Evolutionary conservation across 2,888 invertebrate species (phyloP).

Genomic region (Osedax frankpressi): DNA sequence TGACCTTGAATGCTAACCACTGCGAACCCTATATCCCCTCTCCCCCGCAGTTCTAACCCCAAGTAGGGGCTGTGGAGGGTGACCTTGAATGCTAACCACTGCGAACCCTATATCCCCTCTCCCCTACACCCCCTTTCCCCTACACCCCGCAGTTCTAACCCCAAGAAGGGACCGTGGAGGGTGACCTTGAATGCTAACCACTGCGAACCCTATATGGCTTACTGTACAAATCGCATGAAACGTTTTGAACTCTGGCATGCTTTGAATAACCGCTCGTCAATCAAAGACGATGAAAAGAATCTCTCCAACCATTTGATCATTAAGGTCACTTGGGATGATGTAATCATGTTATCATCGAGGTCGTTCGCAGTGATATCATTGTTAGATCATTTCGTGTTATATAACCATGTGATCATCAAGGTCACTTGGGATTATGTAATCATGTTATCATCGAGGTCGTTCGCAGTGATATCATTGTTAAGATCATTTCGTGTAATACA

Average conservation of each 20-base stretch:
- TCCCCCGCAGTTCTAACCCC: no score
- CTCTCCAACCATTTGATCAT: constrained; percentile 58
- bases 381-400: no score
- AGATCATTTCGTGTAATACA: no score
- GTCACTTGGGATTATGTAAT: no score
- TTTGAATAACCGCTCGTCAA: constrained; percentile 58
- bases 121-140: background rate
- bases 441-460: no score
- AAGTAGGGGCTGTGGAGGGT: no score
- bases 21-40: constrained; percentile 65
- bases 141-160: constrained; percentile 43
- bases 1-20: constrained; percentile 62
- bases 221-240: constrained; percentile 65
- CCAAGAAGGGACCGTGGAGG: constrained; percentile 67
- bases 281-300: constrained; percentile 49
- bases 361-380: no score
- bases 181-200: constrained; percentile 63
- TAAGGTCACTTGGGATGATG: constrained; percentile 62
- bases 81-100: no score
- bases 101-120: no score
- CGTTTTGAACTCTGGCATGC: constrained; percentile 79
- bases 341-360: no score
- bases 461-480: no score
- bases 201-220: constrained; percentile 64
- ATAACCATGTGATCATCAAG: no score